A percentile compares a stretch with the other conserved stretches of the same genome.
Evolutionary conservation across 37 sponge, comb jelly and placozoan genomes (phyloP).

Genomic region (Ianthella basta): DNA sequence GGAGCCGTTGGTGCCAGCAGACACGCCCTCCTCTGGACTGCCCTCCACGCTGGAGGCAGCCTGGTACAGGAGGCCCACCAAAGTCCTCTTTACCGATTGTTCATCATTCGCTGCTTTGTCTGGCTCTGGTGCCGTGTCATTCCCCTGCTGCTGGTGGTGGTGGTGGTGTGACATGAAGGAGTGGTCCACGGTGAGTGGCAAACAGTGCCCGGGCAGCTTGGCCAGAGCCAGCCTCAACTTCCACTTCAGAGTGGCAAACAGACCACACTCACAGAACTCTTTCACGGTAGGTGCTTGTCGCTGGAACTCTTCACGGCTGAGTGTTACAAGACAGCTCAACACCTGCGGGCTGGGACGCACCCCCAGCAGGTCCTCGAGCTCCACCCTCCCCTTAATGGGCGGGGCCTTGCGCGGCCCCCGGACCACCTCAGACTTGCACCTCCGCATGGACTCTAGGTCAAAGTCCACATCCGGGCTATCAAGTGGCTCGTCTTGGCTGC

Average conservation of each 20-base stretch:
- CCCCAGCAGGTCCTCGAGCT: constrained; percentile 3
- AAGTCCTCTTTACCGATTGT: neutral
- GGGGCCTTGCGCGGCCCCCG: neutral
- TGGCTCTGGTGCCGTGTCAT: neutral
- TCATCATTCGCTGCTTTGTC: neutral
- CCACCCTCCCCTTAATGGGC: neutral
- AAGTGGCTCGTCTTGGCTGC: neutral
- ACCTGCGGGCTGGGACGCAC: neutral
- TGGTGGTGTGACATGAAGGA: too few species aligned
- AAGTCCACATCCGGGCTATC: neutral
- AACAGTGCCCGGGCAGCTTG: constrained; percentile 16
- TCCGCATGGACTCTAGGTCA: neutral
- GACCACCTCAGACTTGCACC: neutral
- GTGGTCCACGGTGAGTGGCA: constrained; percentile 3
- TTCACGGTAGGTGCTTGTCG: neutral
- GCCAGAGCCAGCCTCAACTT: constrained; percentile 21
- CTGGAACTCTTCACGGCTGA: constrained; percentile 11
- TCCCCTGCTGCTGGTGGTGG: too few species aligned
- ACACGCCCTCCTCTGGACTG: too few species aligned
- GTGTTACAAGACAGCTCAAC: neutral
- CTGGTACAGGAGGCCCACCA: constrained; percentile 9
- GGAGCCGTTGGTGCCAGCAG: neutral
- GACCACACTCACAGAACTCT: constrained; percentile 5
- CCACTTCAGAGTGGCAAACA: constrained; percentile 22
- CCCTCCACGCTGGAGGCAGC: constrained; percentile 1